Percentiles rank a stretch among this genome's conserved stretches.
phyloP scores from a whole-genome alignment of 2,113 vertebrate genomes.

The Turnix velox region DNA sequence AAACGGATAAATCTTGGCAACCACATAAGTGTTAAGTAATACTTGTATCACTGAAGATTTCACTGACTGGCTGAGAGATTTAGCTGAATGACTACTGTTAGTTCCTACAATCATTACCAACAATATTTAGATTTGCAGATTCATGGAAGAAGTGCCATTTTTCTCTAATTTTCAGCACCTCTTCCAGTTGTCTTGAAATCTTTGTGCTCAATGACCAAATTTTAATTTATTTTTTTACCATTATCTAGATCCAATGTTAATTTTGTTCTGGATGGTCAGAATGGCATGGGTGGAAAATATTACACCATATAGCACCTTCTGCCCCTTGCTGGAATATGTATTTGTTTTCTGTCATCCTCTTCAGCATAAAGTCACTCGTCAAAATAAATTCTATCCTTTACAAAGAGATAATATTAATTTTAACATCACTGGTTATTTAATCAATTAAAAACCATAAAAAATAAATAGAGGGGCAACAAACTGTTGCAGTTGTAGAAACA shows the following conservation, averaged over 20 bases:
- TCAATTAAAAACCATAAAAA: background rate
- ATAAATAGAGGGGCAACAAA: background rate
- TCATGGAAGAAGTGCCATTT: background rate
- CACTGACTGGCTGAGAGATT: background rate
- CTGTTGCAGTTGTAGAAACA: background rate
- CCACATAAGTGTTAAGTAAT: accelerated
- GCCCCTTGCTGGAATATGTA: accelerated
- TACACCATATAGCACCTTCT: background rate
- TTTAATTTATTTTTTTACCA: background rate
- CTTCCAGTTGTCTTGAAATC: background rate
- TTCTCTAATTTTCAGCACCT: background rate
- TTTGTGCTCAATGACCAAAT: background rate
- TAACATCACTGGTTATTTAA: background rate
- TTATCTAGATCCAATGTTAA: background rate
- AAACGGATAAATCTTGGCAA: background rate
- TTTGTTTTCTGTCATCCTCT: background rate
- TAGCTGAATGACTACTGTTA: background rate
- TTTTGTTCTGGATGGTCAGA: background rate
- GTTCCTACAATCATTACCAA: background rate
- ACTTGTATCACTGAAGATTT: background rate
- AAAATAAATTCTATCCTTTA: background rate
- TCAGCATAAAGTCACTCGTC: background rate
- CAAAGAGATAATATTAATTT: background rate
- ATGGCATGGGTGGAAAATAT: background rate
- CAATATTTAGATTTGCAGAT: background rate